These are phyloP conservation scores for Thunnus thynnus DNA, from an alignment of 2,113 vertebrate genomes.

Conservation along the genomic window DNA sequence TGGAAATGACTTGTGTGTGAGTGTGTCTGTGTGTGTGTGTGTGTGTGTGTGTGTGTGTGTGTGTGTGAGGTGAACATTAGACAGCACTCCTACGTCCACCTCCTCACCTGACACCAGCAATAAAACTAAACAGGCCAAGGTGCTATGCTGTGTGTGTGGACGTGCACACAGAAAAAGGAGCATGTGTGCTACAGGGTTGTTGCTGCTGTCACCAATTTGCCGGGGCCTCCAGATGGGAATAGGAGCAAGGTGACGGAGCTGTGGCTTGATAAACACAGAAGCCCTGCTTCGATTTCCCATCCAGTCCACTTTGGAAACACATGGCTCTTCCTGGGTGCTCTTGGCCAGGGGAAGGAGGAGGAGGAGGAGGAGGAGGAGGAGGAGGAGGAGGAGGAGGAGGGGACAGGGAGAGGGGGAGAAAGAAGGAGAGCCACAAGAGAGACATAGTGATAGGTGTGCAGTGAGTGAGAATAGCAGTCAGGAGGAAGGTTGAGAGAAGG, in stretches of 20 bases:
- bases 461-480: slow-evolving; percentile 54
- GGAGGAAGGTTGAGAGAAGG: slow-evolving; percentile 29
- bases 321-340: slow-evolving; percentile 82
- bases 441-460: slow-evolving; percentile 64
- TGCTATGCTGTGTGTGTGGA: slow-evolving; percentile 59
- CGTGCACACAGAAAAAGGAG: slow-evolving; percentile 44
- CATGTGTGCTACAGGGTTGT: slow-evolving; percentile 75
- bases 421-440: slow-evolving; percentile 50
- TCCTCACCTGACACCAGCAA: slow-evolving; percentile 83
- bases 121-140: slow-evolving; percentile 83
- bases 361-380: neutral
- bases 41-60: slow-evolving; percentile 31
- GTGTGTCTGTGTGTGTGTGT: slow-evolving; percentile 59
- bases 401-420: slow-evolving; percentile 35
- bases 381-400: neutral
- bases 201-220: slow-evolving; percentile 84
- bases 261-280: slow-evolving; percentile 89
- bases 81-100: slow-evolving; percentile 81
- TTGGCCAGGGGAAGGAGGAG: slow-evolving; percentile 48
- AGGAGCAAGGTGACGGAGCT: slow-evolving; percentile 86
- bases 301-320: slow-evolving; percentile 88
- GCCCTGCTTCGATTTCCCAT: slow-evolving; percentile 85
- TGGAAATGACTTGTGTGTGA: slow-evolving; percentile 75
- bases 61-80: slow-evolving; percentile 77
- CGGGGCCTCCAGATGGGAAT: slow-evolving; percentile 79